Base-by-base conservation (phyloP, 2,888 invertebrate genomes). In the Digitonthophagus gazella region DNA sequence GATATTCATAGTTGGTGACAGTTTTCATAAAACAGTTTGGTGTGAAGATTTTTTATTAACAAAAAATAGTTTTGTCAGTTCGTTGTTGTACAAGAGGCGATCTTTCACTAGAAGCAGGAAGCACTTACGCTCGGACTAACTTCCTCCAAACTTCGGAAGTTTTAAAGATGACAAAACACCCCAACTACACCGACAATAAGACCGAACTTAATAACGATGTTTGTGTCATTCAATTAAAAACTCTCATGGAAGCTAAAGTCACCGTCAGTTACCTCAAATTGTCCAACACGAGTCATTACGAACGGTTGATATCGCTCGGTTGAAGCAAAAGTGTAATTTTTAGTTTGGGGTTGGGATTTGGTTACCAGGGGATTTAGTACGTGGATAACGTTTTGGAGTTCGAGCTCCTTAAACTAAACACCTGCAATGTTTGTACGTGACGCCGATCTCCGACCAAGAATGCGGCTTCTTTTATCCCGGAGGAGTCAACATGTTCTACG, bases 311-410 rank as follows among this genome's bases (percentile, higher is more conserved):
- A n/a, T n/a, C n/a, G n/a, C n/a, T n/a, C n/a, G 6, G 2, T 8
- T 2, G 61, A 61, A 19, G 8, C 1, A 5, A 61, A 61, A 18
- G n/a, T 44, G 28, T 44, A 44, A 44, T 44, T 44, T n/a, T 16
- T 16, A 61, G 61, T 61, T 61, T 61, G 61, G 61, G 16, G 61
- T n/a, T 61, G 8, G 61, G 61, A 8, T 61, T 61, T 61, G 61
- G 61, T 19, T 61, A 61, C 20, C 61, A 61, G 18, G 61, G 61
- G 1, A 14, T 20, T 18, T 18, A 61, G 18, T 19, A 61, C 20
- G 18, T 61, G 20, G 61, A 61, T 18, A 18, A 18, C 18, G n/a
- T 6, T 18, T n/a, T n/a, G 61, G n/a, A 20, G 19, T 20, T 14
- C 16, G 18, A n/a, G 20, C n/a, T 18, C 18, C 18, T 61, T 61